These are phyloP conservation scores for Sycobia sp. DNA, from an alignment of 1,140 invertebrate species.

Conservation along the genomic window DNA sequence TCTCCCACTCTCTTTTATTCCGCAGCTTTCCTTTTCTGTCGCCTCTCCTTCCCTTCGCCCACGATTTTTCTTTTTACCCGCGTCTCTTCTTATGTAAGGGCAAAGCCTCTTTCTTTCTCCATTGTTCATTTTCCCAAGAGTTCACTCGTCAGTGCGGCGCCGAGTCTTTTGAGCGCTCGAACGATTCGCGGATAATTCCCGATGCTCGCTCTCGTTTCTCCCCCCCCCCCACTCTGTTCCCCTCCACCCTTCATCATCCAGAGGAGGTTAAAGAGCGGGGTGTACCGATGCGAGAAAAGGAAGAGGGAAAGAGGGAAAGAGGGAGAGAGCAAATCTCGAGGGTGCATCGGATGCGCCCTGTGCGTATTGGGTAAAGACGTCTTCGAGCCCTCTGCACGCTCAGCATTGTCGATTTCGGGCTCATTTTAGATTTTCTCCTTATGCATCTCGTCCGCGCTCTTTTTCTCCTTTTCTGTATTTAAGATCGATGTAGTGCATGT, in stretches of 20 bases:
- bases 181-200: constrained; percentile 56
- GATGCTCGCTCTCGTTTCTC: constrained; percentile 41
- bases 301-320: too few relatives aligned
- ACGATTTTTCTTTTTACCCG: constrained; percentile 34
- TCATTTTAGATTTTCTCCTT: too few relatives aligned
- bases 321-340: too few relatives aligned
- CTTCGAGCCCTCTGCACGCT: neutral
- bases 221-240: constrained; percentile 28
- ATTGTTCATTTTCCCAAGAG: constrained; percentile 55
- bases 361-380: neutral
- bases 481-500: too few relatives aligned
- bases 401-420: neutral
- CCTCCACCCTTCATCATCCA: too few relatives aligned
- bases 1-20: constrained; percentile 39
- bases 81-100: constrained; percentile 28
- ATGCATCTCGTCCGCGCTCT: too few relatives aligned
- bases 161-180: constrained; percentile 50
- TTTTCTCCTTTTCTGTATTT: too few relatives aligned
- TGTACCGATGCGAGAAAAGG: too few relatives aligned
- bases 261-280: too few relatives aligned
- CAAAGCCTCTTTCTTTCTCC: constrained; percentile 19
- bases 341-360: neutral
- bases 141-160: constrained; percentile 46
- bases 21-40: constrained; percentile 35
- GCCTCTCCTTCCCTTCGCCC: constrained; percentile 31